Evolutionary conservation across 2,888 invertebrate species (phyloP).

Genomic region (Lissocephala sabroskyi): DNA sequence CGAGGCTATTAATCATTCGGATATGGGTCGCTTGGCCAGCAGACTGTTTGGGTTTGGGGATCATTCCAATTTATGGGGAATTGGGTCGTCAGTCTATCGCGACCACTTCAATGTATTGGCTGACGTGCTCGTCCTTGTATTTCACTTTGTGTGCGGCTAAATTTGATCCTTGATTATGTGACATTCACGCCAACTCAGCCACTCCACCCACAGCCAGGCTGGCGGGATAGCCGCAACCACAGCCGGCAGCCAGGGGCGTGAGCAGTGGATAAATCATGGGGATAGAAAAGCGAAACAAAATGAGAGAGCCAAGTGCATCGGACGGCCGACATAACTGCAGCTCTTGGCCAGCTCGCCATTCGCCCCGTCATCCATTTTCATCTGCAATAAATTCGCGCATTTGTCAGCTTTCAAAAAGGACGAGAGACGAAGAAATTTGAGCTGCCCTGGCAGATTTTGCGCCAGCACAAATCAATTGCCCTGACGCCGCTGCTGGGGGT

Average conservation of each 20-base stretch:
- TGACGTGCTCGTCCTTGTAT: too few species aligned
- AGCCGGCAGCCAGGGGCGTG: constrained; percentile 15
- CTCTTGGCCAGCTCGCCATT: constrained; percentile 13
- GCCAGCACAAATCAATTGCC: background rate
- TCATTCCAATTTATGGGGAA: too few species aligned
- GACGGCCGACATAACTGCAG: background rate
- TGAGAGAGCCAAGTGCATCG: background rate
- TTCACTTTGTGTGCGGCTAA: too few species aligned
- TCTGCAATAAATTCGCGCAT: constrained; percentile 28
- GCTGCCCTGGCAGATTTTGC: constrained; percentile 1
- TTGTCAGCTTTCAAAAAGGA: constrained; percentile 36
- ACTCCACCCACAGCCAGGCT: too few species aligned
- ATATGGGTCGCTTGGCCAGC: too few species aligned
- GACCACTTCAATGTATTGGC: too few species aligned
- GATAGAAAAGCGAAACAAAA: background rate
- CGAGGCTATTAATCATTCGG: too few species aligned
- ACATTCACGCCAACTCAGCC: constrained; percentile 10
- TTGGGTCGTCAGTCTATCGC: too few species aligned
- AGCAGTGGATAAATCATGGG: constrained; percentile 30
- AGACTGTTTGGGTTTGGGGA: too few species aligned
- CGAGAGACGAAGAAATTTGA: too few species aligned
- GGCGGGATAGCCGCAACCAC: too few species aligned
- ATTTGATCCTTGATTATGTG: constrained; percentile 17
- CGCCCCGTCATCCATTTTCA: constrained; percentile 12
- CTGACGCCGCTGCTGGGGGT: constrained; percentile 6